Conservation (phyloP, 2,113 vertebrate species). For the Etia nguti region DNA sequence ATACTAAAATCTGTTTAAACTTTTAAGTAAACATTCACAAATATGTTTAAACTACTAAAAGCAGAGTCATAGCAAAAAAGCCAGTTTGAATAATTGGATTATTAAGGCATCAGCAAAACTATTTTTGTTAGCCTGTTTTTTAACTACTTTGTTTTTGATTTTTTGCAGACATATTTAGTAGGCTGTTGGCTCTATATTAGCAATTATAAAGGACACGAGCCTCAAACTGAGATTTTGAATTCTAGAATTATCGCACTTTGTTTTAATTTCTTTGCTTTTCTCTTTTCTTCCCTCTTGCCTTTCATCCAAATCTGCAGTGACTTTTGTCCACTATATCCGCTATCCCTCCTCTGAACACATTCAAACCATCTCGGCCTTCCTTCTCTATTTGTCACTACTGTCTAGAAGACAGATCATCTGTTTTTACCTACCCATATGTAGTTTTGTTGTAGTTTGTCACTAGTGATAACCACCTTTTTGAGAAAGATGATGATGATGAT, state of each 20-base stretch:
- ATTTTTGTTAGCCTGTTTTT: neutral
- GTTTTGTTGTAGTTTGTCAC: too few species aligned
- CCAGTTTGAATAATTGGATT: neutral
- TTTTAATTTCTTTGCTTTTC: neutral
- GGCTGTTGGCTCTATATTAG: neutral
- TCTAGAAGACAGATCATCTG: too few species aligned
- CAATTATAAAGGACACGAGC: neutral
- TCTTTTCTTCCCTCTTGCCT: neutral
- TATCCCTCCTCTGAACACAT: too few species aligned
- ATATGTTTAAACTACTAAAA: neutral
- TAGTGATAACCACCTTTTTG: too few species aligned
- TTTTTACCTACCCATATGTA: too few species aligned
- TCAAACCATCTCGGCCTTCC: too few species aligned
- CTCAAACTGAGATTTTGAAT: neutral
- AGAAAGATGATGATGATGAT: too few species aligned
- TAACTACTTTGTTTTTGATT: too few species aligned
- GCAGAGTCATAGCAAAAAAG: neutral
- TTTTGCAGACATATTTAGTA: neutral
- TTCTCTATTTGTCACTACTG: too few species aligned
- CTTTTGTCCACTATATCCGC: neutral
- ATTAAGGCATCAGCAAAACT: neutral
- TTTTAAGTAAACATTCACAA: neutral
- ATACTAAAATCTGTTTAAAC: neutral
- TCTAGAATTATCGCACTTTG: neutral
- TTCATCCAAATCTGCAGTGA: neutral